Base-by-base conservation (phyloP, 2,888 invertebrate genomes). In the Halocaridina rubra region DNA sequence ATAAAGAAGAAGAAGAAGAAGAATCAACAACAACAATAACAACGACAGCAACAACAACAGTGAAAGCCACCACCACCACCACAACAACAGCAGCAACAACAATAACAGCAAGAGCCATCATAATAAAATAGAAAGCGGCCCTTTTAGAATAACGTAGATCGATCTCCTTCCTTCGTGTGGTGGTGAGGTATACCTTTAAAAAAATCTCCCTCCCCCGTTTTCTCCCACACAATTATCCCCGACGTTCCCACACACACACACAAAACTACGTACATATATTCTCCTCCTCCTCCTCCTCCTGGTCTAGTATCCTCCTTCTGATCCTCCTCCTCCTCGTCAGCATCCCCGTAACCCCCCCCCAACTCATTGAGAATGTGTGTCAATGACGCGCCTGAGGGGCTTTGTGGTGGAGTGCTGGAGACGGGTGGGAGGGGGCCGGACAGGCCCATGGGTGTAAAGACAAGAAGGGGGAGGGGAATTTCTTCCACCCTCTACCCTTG, bases 351-450 rank as follows among this genome's bases (percentile, higher is more conserved):
- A 19, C 76, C 75, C 57, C 76, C 29, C 24, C 57, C 39, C 19
- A 32, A 61, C 77, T 59, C 77, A 61, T 59, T 59, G 32, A 27
- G 72, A 72, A 80, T 61, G 80, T 80, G 39, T 80, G 80, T 74
- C 80, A 80, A 80, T 80, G 80, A 80, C 80, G 39, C 39, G 72
- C 80, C 74, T 32, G 24, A 46, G 80, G 80, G 71, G 29, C 24
- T 69, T 27, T 59, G 76, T 33, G 24, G 22, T 24, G 74, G 16
- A 29, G 33, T 3, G 8, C 2, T 8, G 72, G 72, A 29, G 32
- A 24, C 3, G 33, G 72, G 72, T 2, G 72, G 22, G 33, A 27
- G 57, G 75, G 8, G 13, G 57, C 10, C 2, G 57, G 75, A 59
- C 3, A 53, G 32, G 57, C 24, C 29, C 57, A 4, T 53, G 64